Percentiles rank a stretch among this genome's conserved stretches.
Evolutionary conservation across 2,113 vertebrate species (phyloP).

Genomic region (Salvelinus sp.): DNA sequence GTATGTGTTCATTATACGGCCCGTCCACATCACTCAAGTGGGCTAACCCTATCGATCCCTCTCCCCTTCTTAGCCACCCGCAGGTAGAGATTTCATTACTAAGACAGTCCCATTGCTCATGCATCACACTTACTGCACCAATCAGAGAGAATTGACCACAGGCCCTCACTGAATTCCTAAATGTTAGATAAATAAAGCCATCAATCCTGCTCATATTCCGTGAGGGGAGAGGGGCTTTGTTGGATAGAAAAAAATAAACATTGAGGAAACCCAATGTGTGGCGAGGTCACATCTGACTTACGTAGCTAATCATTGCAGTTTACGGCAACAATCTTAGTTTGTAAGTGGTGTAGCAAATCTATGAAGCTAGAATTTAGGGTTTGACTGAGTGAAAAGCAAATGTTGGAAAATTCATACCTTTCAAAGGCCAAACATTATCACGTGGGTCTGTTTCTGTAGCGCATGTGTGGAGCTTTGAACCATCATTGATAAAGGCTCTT

Average conservation of each 20-base stretch:
- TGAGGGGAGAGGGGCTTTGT: background rate
- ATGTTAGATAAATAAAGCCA: conserved; percentile 44
- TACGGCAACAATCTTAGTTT: no score
- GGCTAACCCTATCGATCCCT: conserved; percentile 45
- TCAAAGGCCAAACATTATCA: background rate
- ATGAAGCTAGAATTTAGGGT: no score
- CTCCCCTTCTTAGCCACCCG: conserved; percentile 15
- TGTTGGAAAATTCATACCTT: background rate
- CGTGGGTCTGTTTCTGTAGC: background rate
- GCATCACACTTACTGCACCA: conserved; percentile 38
- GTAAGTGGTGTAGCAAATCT: no score
- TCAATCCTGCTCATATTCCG: conserved; percentile 15
- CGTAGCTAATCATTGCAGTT: background rate
- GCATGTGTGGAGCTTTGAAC: background rate
- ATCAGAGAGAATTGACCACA: conserved; percentile 40
- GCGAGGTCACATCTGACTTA: background rate
- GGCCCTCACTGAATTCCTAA: conserved; percentile 37
- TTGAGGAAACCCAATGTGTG: background rate
- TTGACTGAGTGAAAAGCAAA: no score
- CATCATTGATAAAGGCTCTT: background rate
- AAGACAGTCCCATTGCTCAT: conserved; percentile 20
- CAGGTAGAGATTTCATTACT: conserved; percentile 38
- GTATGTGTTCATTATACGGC: conserved; percentile 42
- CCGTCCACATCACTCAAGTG: conserved; percentile 39
- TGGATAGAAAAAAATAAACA: conserved; percentile 11